Base-by-base conservation (phyloP, 2,888 invertebrate genomes). In the Steinernema scapterisci region DNA sequence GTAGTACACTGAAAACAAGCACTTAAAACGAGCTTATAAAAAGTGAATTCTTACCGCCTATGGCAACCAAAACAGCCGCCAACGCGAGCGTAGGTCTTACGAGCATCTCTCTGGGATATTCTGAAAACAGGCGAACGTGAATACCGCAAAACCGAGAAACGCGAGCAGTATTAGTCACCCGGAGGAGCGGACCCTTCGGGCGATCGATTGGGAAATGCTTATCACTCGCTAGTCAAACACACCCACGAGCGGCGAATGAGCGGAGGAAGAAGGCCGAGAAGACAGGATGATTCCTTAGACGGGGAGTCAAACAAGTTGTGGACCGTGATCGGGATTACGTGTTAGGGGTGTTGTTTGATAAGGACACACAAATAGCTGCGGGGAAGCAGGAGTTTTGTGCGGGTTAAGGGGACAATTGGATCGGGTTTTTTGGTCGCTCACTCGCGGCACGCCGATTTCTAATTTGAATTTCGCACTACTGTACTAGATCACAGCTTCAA, bases 1-100 rank as follows among this genome's bases (percentile, higher is more conserved):
- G 70, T 73, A 75, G 75, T 83, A 78, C 31, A 77, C 84, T 83
- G 73, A 70, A 84, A 54, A 13, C 7, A 3, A 1, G 27, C 25
- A 13, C n/a, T 38, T 38, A 38, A 45, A 19, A 44, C 3, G 11
- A 21, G n/a, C 21, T 9, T 3, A 52, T 9, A 52, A 31, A 7
- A 6, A 3, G 31, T 2, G 31, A 2, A 1, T 1, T 11, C 31
- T 31, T 13, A 63, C 63, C 38, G 9, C 21, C 23, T 16, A 27
- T 27, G 21, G 63, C 63, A 19, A 63, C 2, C 63, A 63, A 27
- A 25, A 25, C 63, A 5, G 63, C 31, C 31, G 63, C 63, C 31
- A 63, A n/a, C 16, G 27, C 27, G 38, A 63, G 11, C 63, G 63
- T 63, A 2, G 63, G 63, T 63, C 63, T 63, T 27, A 63, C 31